Conservation (phyloP, 1,140 invertebrate species). For the Asobara japonica region DNA sequence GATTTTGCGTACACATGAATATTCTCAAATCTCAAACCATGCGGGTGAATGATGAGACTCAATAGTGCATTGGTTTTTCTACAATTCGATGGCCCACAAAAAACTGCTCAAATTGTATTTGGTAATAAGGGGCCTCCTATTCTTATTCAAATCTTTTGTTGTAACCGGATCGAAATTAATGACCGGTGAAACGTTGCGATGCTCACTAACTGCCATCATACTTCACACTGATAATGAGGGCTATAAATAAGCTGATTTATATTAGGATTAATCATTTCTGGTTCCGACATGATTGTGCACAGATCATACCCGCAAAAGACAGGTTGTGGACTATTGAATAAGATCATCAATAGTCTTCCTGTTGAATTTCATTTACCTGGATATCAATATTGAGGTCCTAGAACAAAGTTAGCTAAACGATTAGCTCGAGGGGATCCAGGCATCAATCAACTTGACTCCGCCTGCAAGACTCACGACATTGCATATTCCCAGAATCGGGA, state of each 20-base stretch:
- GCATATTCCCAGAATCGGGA: background rate
- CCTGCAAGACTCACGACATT: background rate
- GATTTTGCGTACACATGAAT: too few species aligned
- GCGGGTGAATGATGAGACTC: slow-evolving; percentile 22
- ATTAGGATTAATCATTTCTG: too few species aligned
- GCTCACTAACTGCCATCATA: too few species aligned
- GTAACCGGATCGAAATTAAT: too few species aligned
- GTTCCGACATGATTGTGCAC: background rate
- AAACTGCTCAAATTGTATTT: slow-evolving; percentile 6
- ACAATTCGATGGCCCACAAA: slow-evolving; percentile 36
- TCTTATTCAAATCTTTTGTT: background rate
- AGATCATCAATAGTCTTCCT: background rate
- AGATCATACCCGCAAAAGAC: background rate
- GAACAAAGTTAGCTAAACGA: background rate
- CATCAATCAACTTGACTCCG: background rate
- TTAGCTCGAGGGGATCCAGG: background rate
- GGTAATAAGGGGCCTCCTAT: background rate
- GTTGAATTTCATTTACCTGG: background rate
- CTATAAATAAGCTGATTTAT: too few species aligned
- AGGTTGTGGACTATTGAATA: background rate
- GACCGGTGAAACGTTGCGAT: too few species aligned
- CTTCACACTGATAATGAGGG: too few species aligned
- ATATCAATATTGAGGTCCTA: background rate
- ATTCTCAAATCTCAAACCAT: slow-evolving; percentile 42
- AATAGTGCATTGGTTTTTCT: slow-evolving; percentile 43